These are phyloP conservation scores for Craseonycteris thonglongyai DNA, from an alignment of 2,113 vertebrate species.

Conservation along the genomic window DNA sequence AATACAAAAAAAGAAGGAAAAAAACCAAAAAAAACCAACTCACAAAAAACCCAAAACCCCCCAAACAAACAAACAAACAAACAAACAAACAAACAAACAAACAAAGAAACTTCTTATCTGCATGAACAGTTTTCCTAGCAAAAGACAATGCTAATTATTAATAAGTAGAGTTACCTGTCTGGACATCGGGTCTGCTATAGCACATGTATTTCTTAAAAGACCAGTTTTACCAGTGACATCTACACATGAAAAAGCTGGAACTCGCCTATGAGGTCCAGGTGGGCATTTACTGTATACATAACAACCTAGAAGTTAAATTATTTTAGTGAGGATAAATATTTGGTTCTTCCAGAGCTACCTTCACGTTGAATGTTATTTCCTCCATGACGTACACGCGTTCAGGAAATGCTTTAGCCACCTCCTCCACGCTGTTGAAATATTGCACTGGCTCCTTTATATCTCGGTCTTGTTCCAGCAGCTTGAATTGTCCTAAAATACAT, in stretches of 20 bases:
- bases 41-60: too few species aligned
- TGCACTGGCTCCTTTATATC: constrained; percentile 98
- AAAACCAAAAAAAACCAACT: too few species aligned
- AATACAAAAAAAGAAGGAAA: too few species aligned
- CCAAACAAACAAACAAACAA: neutral
- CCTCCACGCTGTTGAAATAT: constrained; percentile 99
- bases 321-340: constrained; percentile 77
- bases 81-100: neutral
- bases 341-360: constrained; percentile 85
- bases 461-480: constrained; percentile 98
- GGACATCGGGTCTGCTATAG: neutral
- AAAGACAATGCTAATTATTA: neutral
- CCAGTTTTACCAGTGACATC: neutral
- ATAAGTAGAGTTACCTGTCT: neutral
- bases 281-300: constrained; percentile 43
- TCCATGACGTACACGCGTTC: constrained; percentile 99
- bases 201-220: neutral
- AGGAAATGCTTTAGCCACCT: constrained; percentile 99
- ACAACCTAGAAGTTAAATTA: constrained; percentile 64
- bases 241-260: neutral
- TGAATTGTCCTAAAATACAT: constrained; percentile 92
- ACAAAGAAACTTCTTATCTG: neutral
- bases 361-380: constrained; percentile 99
- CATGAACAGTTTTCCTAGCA: neutral
- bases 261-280: neutral